Evolutionary conservation across 2,113 vertebrate species (phyloP).

Genomic region (Stercorarius parasiticus): DNA sequence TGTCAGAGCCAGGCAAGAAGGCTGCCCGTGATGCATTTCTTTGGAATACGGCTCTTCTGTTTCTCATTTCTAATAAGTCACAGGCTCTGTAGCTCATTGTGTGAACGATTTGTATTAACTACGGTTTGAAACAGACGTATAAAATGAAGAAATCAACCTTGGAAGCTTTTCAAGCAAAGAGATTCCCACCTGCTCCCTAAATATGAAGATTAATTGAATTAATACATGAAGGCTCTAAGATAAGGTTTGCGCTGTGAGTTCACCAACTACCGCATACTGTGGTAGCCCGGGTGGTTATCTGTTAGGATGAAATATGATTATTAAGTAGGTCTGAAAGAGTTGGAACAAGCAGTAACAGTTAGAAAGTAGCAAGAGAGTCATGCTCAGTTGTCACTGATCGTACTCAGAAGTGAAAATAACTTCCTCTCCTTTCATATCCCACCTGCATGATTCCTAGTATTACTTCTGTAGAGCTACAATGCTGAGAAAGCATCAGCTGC

Average conservation of each 20-base stretch:
- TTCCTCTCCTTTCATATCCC: neutral
- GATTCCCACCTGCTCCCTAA: neutral
- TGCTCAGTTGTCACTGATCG: neutral
- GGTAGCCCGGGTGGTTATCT: neutral
- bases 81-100: neutral
- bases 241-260: neutral
- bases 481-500: neutral
- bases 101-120: neutral
- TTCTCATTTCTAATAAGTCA: neutral
- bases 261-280: neutral
- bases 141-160: neutral
- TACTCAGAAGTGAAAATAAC: neutral
- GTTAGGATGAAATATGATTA: neutral
- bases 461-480: neutral
- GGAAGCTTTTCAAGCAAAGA: neutral
- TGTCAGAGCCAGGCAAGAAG: neutral
- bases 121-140: neutral
- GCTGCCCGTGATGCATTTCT: neutral
- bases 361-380: neutral
- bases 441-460: neutral
- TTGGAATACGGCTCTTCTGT: neutral
- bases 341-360: neutral
- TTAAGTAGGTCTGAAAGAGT: neutral
- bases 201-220: neutral
- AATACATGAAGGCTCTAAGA: neutral